These are phyloP conservation scores for Cervus canadensis DNA, from an alignment of 2,113 vertebrate genomes.

Conservation along the genomic window DNA sequence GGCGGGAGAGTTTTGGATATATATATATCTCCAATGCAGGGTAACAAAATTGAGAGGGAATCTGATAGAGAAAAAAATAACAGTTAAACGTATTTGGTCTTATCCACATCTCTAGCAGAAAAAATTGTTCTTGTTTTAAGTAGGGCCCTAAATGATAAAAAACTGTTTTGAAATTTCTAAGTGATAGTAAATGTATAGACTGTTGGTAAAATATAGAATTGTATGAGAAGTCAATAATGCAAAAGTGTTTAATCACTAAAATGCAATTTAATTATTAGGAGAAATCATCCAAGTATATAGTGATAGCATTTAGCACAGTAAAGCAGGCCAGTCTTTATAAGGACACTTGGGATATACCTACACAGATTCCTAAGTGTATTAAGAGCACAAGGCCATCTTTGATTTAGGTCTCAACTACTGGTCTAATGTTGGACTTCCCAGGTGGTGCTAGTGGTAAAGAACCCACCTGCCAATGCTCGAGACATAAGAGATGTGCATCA, in stretches of 20 bases:
- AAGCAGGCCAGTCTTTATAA: neutral
- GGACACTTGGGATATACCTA: neutral
- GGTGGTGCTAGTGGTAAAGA: neutral
- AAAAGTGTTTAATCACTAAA: neutral
- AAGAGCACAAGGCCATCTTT: neutral
- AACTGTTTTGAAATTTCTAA: neutral
- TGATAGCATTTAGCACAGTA: neutral
- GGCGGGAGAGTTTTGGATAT: neutral
- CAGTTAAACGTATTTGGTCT: neutral
- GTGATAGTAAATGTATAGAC: neutral
- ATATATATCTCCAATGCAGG: slow-evolving; percentile 21
- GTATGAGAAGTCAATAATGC: neutral
- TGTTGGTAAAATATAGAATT: neutral
- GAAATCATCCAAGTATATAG: neutral
- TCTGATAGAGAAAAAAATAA: neutral
- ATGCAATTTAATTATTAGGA: neutral
- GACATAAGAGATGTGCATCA: neutral
- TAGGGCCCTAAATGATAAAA: neutral
- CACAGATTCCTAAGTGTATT: neutral
- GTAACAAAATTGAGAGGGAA: slow-evolving; percentile 15
- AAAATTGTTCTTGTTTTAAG: neutral
- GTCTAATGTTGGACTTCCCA: neutral
- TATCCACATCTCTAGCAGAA: neutral
- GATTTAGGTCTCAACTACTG: neutral
- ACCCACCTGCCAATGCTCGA: neutral